These are phyloP conservation scores for Dicycla oo DNA, from an alignment of 2,888 invertebrate species.

Conservation along the genomic window DNA sequence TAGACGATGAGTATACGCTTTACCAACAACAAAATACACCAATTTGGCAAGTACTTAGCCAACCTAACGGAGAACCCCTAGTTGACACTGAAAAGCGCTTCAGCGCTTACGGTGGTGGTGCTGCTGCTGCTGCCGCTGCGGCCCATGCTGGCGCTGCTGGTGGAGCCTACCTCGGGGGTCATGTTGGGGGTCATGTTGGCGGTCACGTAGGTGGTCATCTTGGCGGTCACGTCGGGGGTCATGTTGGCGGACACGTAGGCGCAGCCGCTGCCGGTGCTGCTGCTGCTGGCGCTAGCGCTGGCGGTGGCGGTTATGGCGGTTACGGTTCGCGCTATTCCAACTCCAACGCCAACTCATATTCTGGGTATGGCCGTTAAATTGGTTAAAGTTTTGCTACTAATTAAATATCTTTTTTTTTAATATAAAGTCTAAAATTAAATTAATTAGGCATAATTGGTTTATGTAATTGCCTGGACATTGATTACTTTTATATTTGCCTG, in stretches of 20 bases:
- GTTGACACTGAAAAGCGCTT: constrained; percentile 28
- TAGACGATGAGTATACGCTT: constrained; percentile 2
- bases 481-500: constrained; percentile 14
- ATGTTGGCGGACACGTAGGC: constrained; percentile 19
- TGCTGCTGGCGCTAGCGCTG: constrained; percentile 10
- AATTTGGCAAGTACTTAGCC: constrained; percentile 1
- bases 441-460: constrained; percentile 15
- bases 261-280: constrained; percentile 15
- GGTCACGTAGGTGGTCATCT: constrained; percentile 22
- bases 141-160: constrained; percentile 19
- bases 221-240: constrained; percentile 28
- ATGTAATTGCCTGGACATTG: not conserved
- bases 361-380: constrained; percentile 32
- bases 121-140: constrained; percentile 6
- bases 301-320: constrained; percentile 14
- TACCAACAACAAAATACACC: not conserved
- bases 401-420: not conserved
- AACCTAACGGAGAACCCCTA: not conserved
- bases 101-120: not conserved
- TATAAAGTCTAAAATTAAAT: constrained; percentile 14
- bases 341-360: constrained; percentile 18
- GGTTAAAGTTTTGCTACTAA: not conserved
- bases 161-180: constrained; percentile 21
- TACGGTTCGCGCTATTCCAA: constrained; percentile 19
- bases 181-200: constrained; percentile 27